Conservation (phyloP, 2,113 vertebrate species). For the Eonycteris spelaea region DNA sequence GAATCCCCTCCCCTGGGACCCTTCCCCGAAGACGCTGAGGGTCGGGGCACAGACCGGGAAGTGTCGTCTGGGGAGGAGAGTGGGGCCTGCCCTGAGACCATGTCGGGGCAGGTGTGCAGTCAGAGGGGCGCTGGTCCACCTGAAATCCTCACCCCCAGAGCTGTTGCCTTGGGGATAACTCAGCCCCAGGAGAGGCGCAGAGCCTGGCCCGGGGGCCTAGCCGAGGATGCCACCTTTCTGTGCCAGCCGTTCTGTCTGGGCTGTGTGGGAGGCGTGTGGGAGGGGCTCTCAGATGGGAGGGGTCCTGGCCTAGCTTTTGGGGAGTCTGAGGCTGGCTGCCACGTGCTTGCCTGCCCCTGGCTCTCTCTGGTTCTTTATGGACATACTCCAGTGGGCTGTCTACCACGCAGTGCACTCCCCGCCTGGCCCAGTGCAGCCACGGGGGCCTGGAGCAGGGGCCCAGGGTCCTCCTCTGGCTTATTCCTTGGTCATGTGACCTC, state of each 20-base stretch:
- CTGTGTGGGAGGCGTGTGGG: neutral
- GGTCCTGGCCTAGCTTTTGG: neutral
- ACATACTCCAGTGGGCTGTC: neutral
- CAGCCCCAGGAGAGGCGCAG: neutral
- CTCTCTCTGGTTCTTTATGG: neutral
- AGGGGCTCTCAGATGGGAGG: neutral
- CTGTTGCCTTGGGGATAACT: neutral
- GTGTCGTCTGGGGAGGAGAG: neutral
- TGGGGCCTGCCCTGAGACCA: neutral
- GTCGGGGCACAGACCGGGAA: neutral
- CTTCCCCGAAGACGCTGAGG: neutral
- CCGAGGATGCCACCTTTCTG: neutral
- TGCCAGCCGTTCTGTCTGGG: neutral
- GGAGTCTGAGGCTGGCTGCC: neutral
- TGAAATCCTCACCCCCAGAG: too few species aligned
- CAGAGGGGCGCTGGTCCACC: rapidly evolving
- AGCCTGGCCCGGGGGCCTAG: neutral
- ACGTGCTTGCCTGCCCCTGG: neutral
- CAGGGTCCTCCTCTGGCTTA: neutral
- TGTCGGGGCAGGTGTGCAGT: neutral
- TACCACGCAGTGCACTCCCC: rapidly evolving
- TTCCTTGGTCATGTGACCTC: neutral
- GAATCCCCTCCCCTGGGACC: neutral
- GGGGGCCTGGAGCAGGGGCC: neutral
- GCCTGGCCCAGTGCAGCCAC: rapidly evolving